phyloP scores from a whole-genome alignment of 30 jellyfish, hydroid and myxozoan genomes.

The Turritopsis rubra region DNA sequence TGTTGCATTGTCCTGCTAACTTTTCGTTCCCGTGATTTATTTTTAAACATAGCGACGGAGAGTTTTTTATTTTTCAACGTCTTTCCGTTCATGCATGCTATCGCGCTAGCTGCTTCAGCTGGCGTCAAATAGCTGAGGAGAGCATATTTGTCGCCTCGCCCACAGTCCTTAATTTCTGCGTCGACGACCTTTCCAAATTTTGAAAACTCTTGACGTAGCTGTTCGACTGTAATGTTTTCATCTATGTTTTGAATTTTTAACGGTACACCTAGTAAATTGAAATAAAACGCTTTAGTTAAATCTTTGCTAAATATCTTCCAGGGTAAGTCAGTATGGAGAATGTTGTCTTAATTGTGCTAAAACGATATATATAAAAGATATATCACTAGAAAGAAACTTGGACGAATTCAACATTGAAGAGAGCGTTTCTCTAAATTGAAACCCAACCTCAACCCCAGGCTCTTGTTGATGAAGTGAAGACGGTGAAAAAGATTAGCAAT shows the following conservation, averaged over 20 bases:
- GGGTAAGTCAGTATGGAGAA: too few species aligned
- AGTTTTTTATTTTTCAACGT: neutral
- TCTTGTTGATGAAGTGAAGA: too few species aligned
- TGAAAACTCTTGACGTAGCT: neutral
- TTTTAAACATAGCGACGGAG: neutral
- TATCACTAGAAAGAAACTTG: too few species aligned
- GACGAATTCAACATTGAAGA: too few species aligned
- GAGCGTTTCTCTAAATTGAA: too few species aligned
- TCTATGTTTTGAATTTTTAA: neutral
- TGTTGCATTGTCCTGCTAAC: neutral
- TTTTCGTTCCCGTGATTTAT: neutral
- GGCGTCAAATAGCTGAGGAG: neutral
- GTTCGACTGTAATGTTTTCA: neutral
- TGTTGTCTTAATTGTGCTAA: too few species aligned
- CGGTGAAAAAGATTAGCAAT: too few species aligned
- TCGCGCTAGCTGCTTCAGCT: neutral
- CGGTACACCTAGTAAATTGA: neutral
- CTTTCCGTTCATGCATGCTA: neutral
- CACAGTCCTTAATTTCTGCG: neutral
- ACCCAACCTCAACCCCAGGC: too few species aligned
- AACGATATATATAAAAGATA: too few species aligned
- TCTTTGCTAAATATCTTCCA: too few species aligned
- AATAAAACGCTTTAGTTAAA: too few species aligned
- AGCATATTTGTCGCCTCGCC: neutral
- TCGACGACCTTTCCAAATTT: neutral